Conservation (phyloP, 2,113 vertebrate genomes). For the Epinephelus cyanopodus region DNA sequence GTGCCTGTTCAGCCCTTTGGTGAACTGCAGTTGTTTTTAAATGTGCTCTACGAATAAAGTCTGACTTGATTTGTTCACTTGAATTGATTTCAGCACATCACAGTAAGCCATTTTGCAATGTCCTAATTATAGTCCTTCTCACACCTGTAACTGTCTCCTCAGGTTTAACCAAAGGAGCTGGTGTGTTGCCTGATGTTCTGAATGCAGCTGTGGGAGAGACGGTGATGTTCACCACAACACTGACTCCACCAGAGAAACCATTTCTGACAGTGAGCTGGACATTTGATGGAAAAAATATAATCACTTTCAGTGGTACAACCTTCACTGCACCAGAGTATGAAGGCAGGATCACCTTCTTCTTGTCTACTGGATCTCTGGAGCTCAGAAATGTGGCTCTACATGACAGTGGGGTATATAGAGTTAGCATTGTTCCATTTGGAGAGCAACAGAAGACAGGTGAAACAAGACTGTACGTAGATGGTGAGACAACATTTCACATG, state of each 20-base stretch:
- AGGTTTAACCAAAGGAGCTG: conserved; percentile 57
- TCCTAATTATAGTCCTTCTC: neutral
- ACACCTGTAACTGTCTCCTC: conserved; percentile 13
- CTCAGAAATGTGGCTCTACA: conserved; percentile 42
- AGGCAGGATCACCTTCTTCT: conserved; percentile 2
- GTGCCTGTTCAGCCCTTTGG: too few species aligned
- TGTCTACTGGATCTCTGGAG: conserved; percentile 59
- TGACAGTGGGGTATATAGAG: conserved; percentile 50
- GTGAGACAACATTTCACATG: conserved; percentile 37
- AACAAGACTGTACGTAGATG: neutral
- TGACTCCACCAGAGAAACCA: conserved; percentile 3
- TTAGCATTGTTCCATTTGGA: rapidly evolving
- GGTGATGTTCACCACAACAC: conserved; percentile 42
- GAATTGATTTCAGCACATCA: too few species aligned
- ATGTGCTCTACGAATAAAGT: too few species aligned
- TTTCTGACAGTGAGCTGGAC: rapidly evolving
- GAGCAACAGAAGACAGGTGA: rapidly evolving
- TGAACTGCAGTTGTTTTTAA: too few species aligned
- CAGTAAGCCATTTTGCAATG: neutral
- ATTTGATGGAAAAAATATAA: neutral
- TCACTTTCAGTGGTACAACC: rapidly evolving
- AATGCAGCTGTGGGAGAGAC: conserved; percentile 30
- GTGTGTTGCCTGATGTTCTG: conserved; percentile 49
- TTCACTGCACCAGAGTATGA: neutral
- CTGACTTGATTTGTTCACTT: too few species aligned